Percentiles rank a stretch among this genome's conserved stretches.
phyloP scores from a whole-genome alignment of 2,888 invertebrate species.

The Stenchaetothrips biformis region DNA sequence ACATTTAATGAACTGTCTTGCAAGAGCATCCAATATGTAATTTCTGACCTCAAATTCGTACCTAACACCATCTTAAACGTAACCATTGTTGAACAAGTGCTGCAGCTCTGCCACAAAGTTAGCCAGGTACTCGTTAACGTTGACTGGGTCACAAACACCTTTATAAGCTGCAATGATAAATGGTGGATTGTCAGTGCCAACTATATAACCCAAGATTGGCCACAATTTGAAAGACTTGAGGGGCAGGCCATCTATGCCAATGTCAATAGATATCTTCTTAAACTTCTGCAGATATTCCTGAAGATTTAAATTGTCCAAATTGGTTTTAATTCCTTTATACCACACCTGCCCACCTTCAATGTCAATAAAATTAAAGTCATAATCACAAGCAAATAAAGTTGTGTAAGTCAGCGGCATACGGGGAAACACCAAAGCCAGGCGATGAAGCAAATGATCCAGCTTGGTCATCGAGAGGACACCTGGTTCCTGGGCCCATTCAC shows the following conservation, averaged over 20 bases:
- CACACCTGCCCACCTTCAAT: neutral
- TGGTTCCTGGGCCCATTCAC: slow-evolving; percentile 4
- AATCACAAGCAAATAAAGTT: neutral
- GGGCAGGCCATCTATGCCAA: slow-evolving; percentile 13
- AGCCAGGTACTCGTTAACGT: neutral
- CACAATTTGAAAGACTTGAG: neutral
- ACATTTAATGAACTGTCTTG: neutral
- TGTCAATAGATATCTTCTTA: neutral
- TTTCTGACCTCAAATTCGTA: neutral
- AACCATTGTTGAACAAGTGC: neutral
- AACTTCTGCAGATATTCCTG: neutral
- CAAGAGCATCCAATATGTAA: neutral
- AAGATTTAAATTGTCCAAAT: neutral
- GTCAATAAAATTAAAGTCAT: neutral
- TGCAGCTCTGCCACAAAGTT: neutral
- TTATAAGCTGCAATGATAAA: neutral
- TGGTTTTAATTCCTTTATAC: neutral
- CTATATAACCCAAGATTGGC: neutral
- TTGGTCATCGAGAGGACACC: neutral
- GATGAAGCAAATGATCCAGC: neutral
- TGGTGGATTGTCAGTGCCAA: neutral
- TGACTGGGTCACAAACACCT: neutral
- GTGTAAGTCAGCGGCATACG: neutral
- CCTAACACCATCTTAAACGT: neutral
- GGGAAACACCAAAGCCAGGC: neutral